Conservation (phyloP, 2,888 invertebrate species). For the Himalopsyche japonica region DNA sequence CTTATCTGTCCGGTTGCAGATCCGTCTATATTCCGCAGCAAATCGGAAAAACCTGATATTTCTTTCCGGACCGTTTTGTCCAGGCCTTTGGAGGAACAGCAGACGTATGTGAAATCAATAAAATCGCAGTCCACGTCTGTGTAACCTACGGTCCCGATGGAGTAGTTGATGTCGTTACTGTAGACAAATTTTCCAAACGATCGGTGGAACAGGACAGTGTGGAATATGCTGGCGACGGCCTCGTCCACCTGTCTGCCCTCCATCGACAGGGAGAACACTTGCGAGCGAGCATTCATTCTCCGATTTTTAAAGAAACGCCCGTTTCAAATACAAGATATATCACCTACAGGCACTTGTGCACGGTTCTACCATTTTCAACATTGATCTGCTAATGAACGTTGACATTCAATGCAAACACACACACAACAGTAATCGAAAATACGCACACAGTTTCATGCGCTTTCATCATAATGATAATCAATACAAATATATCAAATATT, state of each 20-base stretch:
- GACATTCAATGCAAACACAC: not conserved
- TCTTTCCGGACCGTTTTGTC: constrained; percentile 73
- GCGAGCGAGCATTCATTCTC: constrained; percentile 79
- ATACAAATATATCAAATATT: not conserved
- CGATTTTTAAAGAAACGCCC: not conserved
- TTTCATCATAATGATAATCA: not conserved
- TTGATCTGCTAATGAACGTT: not conserved
- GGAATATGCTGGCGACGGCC: constrained; percentile 88
- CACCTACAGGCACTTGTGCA: constrained; percentile 24
- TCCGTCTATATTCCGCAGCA: constrained; percentile 72
- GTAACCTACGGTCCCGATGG: constrained; percentile 93
- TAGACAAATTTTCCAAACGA: constrained; percentile 93
- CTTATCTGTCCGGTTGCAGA: constrained; percentile 84
- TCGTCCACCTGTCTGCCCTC: constrained; percentile 92
- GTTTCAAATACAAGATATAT: constrained; percentile 6
- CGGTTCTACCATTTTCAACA: not conserved
- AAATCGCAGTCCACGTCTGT: constrained; percentile 98
- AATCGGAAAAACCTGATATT: constrained; percentile 78
- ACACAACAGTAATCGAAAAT: not conserved
- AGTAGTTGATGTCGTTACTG: constrained; percentile 91
- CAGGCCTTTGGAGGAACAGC: constrained; percentile 83
- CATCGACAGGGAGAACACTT: constrained; percentile 80
- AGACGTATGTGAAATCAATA: constrained; percentile 96
- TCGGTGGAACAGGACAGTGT: constrained; percentile 89
- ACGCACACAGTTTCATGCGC: not conserved